Base-by-base conservation (phyloP, 2,797 vertebrate species). In the Cynodonichthys magdalenae region DNA sequence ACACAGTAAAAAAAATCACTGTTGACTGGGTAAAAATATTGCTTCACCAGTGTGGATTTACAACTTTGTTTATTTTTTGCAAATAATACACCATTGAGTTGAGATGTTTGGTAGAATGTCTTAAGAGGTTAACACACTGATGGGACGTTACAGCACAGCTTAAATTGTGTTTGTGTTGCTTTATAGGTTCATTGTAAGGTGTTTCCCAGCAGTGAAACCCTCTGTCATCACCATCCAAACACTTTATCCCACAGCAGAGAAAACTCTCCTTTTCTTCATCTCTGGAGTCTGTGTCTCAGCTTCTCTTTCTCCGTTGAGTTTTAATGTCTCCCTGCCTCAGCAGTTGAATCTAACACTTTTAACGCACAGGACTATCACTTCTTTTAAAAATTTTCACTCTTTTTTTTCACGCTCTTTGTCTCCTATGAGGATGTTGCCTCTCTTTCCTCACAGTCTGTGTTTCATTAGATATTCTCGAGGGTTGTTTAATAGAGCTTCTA, bases 191-290 rank as follows among this genome's bases (percentile, higher is more conserved):
- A 85, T 75, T 75, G 80, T 65, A 44, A 84, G 80, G 81, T 87
- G 89, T 90, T 89, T 87, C 86, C 82, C 83, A 55, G 77, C 62
- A 79, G 85, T 75, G 58, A 47, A 53, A 62, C 55, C 67, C 71
- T 80, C 82, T 87, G 83, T 87, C 87, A 82, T 81, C 84, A 29
- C 79, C 60, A 75, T 79, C 79, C 54, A 84, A 77, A 86, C 87
- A 85, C 80, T 66, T 82, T 69, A 72, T 83, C 76, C 63, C 52
- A 65, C 66, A 17, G 54, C 74, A 68, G 73, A 78, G 54, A 53
- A 65, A 66, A 24, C 56, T 34, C 48, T 50, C 45, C 49, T 53
- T 48, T 24, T 54, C 17, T 28, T 17, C 50, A 63, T 70, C 76
- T 68, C 63, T 27, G 7, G 72, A 68, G 69, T 59, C 18, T 62